Conservation (phyloP, 2,113 vertebrate genomes). For the Enhydra lutris region DNA sequence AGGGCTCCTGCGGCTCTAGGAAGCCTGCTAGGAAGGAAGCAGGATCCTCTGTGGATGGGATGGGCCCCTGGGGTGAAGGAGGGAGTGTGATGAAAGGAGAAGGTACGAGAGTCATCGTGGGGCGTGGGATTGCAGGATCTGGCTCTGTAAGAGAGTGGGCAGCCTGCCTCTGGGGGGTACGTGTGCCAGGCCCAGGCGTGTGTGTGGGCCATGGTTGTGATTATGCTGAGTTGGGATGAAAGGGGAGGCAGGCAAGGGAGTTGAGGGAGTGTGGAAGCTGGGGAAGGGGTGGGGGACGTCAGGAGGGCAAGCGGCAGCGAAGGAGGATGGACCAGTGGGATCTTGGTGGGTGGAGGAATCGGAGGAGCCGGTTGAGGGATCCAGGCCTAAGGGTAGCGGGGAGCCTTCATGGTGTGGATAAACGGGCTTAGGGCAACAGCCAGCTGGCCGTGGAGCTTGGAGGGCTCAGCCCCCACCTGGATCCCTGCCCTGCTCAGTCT, state of each 20-base stretch:
- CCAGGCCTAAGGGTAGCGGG: background rate
- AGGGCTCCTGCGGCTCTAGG: background rate
- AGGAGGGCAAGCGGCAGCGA: background rate
- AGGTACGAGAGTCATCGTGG: background rate
- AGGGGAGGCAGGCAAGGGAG: background rate
- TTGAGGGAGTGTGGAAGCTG: accelerated
- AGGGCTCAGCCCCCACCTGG: background rate
- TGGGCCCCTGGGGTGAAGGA: background rate
- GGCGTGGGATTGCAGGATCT: background rate
- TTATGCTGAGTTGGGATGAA: background rate
- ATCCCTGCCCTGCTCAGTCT: accelerated
- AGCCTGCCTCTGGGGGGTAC: background rate
- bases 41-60: background rate
- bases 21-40: background rate
- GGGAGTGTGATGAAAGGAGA: background rate
- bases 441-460: background rate
- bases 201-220: background rate
- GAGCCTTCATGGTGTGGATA: background rate
- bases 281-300: background rate
- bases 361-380: too few relatives aligned
- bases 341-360: background rate
- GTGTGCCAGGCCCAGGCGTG: background rate
- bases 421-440: background rate
- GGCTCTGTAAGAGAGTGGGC: background rate
- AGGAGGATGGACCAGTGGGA: background rate